Conservation (phyloP, 1,140 invertebrate genomes). For the Pristionchus pacificus region DNA sequence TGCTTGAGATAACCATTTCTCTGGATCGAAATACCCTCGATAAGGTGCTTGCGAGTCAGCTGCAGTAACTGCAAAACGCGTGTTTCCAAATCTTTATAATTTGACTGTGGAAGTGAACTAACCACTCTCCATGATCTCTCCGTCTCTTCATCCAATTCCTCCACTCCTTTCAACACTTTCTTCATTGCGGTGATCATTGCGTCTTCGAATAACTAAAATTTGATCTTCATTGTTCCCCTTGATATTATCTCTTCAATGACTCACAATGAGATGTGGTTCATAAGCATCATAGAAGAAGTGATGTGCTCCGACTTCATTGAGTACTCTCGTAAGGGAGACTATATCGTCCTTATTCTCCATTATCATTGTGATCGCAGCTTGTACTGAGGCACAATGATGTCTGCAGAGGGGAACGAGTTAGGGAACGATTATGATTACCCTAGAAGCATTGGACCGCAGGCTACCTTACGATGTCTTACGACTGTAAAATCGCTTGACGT, state of each 20-base stretch:
- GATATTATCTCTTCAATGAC: background rate
- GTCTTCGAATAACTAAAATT: slow-evolving; percentile 46
- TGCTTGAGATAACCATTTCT: slow-evolving; percentile 48
- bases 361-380: slow-evolving; percentile 51
- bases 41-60: slow-evolving; percentile 38
- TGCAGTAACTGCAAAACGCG: slow-evolving; percentile 30
- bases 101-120: background rate
- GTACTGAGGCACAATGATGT: slow-evolving; percentile 47
- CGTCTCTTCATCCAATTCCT: slow-evolving; percentile 42
- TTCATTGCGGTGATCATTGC: slow-evolving; percentile 42
- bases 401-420: slow-evolving; percentile 25
- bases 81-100: background rate
- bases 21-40: slow-evolving; percentile 43
- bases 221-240: slow-evolving; percentile 1
- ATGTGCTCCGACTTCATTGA: slow-evolving; percentile 52
- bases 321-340: slow-evolving; percentile 34
- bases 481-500: too few species aligned
- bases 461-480: too few species aligned
- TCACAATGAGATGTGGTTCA: slow-evolving; percentile 39
- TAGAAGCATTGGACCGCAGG: background rate
- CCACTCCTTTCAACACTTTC: slow-evolving; percentile 33
- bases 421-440: slow-evolving; percentile 1
- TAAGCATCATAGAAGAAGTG: slow-evolving; percentile 56
- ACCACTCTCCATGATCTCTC: slow-evolving; percentile 41
- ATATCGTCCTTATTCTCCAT: slow-evolving; percentile 56